Evolutionary conservation across 2,113 vertebrate species (phyloP), one percentile per base, ranked within the genome.

Genomic region (Vulpes lagopus): DNA sequence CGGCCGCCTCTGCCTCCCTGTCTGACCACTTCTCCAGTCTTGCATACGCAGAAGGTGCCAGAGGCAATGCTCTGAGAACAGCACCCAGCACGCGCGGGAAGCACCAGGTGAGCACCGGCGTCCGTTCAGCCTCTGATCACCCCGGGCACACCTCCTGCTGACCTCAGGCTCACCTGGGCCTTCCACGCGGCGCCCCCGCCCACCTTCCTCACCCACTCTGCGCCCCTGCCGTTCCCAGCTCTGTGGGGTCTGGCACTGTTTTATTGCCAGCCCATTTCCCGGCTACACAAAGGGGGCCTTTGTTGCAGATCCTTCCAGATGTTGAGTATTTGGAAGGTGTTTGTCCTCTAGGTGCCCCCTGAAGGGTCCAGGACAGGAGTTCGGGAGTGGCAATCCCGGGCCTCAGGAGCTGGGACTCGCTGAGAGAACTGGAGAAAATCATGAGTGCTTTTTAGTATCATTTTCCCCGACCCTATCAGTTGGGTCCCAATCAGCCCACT

Each of bases 241-340:
- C 71, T 80, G 23, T 43, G 0, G 90, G 80, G 74, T 83, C 98
- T 53, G 93, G 97, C 27, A 81, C 97, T 94, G 97, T 7, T 95
- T 98, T 96, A 98, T 96, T 91, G 95, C 96, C n/a, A 94, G 81
- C 95, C 73, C 96, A 80, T 97, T 95, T 91, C 73, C 97, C 87
- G 1, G 97, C 92, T 2, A 89, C 95, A 98, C 98, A 99, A 98
- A 98, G 97, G 97, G 95, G 12, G 86, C 95, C 97, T 98, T 98
- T 99, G 98, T 99, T 51, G 94, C 92, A 10, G 95, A 15, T 51
- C 51, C 74, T 97, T 98, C 98, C 98, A 99, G 98, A 99, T 99
- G 98, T 98, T 98, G 95, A 97, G 27, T 97, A 91, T 98, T 98
- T 96, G 88, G 97, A 76, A 95, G 97, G 96, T 97, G 98, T 97